Evolutionary conservation across 2,888 invertebrate species (phyloP).

Genomic region (Nowickia ferox): DNA sequence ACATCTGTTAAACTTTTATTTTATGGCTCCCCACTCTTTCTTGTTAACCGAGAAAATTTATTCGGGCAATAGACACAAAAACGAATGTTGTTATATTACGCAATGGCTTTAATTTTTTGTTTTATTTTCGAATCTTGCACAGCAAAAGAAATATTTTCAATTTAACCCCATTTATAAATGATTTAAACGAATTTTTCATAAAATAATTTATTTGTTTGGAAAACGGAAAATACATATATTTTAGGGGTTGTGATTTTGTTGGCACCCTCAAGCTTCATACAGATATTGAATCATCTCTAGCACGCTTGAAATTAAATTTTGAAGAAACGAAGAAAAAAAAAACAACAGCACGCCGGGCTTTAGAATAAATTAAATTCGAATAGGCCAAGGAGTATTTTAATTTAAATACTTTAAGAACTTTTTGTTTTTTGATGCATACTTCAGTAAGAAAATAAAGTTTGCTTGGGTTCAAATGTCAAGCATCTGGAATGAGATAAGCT

Average conservation of each 20-base stretch:
- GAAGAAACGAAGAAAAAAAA: constrained; percentile 8
- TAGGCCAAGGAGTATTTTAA: constrained; percentile 22
- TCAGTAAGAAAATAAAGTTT: neutral
- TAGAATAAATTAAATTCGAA: constrained; percentile 35
- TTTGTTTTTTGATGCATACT: neutral
- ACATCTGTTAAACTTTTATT: constrained; percentile 49
- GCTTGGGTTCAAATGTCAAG: neutral
- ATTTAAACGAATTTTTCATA: constrained; percentile 57
- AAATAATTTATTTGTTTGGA: constrained; percentile 53
- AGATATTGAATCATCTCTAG: neutral
- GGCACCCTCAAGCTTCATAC: constrained; percentile 30
- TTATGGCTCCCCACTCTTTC: neutral
- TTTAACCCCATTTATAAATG: constrained; percentile 63
- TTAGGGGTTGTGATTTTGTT: constrained; percentile 42
- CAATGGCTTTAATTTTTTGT: neutral
- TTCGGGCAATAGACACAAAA: constrained; percentile 41
- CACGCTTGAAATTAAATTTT: constrained; percentile 43
- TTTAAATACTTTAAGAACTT: constrained; percentile 28
- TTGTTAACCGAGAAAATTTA: constrained; percentile 1
- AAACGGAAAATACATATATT: neutral
- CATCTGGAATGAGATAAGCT: neutral
- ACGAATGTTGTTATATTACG: constrained; percentile 10
- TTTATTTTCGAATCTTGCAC: neutral
- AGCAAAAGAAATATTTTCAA: constrained; percentile 16
- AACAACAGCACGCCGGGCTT: neutral